Evolutionary conservation across 2,113 vertebrate species (phyloP).

Genomic region (Lates calcarifer): DNA sequence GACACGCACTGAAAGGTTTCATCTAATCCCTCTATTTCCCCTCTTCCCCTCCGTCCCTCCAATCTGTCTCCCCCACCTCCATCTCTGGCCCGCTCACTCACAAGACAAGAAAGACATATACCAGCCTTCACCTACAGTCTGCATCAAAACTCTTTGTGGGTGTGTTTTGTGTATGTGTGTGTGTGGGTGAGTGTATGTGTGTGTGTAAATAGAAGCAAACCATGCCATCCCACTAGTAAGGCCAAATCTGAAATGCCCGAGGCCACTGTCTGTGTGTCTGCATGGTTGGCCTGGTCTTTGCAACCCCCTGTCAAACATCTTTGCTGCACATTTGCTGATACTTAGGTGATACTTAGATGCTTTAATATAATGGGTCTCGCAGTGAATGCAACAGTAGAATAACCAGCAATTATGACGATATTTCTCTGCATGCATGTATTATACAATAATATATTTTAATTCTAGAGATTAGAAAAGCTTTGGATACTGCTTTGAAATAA

Average conservation of each 20-base stretch:
- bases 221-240: conserved; percentile 65
- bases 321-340: conserved; percentile 45
- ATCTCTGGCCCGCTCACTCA: conserved; percentile 71
- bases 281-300: conserved; percentile 64
- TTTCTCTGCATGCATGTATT: neutral
- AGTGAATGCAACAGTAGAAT: conserved; percentile 6
- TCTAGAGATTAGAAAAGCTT: neutral
- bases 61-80: conserved; percentile 66
- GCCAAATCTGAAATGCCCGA: conserved; percentile 70
- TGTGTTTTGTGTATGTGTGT: conserved; percentile 39
- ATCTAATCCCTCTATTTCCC: conserved; percentile 81
- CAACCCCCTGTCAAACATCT: conserved; percentile 67
- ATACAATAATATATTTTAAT: neutral
- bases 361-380: conserved; percentile 16
- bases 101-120: conserved; percentile 77
- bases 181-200: conserved; percentile 44
- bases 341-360: conserved; percentile 7
- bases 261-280: conserved; percentile 72
- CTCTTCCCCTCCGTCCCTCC: conserved; percentile 72
- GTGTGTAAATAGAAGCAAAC: conserved; percentile 69
- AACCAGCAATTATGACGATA: neutral
- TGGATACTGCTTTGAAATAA: neutral
- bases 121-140: no score
- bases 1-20: conserved; percentile 83
- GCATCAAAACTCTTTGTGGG: no score